Evolutionary conservation across 2,888 invertebrate species (phyloP), one percentile per base, ranked within the genome.

Genomic region (Phalangium opilio): DNA sequence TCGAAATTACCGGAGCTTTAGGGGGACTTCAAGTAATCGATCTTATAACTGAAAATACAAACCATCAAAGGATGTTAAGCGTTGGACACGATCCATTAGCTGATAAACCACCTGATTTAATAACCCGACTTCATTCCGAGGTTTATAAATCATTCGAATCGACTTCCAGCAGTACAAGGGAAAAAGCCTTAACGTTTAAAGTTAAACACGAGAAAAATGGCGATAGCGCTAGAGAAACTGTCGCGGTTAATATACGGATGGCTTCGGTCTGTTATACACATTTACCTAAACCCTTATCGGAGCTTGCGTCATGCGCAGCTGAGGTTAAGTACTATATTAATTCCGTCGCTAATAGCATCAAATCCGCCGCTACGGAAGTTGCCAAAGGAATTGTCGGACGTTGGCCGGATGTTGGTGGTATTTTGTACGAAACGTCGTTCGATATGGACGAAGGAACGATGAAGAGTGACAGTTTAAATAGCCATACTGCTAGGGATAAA

Each of bases 221-320:
- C 7, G 39, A 43, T 14, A 18, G 19, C 10, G 14, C 12, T 19
- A 45, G 42, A 34, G 51, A 49, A 19, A 48, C 50, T 34, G 36
- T 65, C 3, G 56, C 59, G 20, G 59, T 71, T 15, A 63, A 68
- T 61, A 61, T 80, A 55, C 73, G 79, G 61, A 83, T 90, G 77
- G 89, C 87, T 1, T 84, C 87, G 34, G 81, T 93, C 48, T 86
- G 86, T 76, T 93, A 91, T 70, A 85, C 85, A 3, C 93, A 95
- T 68, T 87, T 86, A 44, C 83, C 87, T 1, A 76, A 79, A 55
- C 78, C 93, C 62, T 73, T 93, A 46, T 75, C 77, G 32, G 91
- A 91, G 65, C 70, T 93, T 50, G 79, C 82, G 59, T 82, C 83
- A 35, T 93, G 91, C 66, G 82, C 85, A 11, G 79, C 82, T 12